Base-by-base conservation (phyloP, 2,113 vertebrate species). In the Myiozetetes cayanensis region DNA sequence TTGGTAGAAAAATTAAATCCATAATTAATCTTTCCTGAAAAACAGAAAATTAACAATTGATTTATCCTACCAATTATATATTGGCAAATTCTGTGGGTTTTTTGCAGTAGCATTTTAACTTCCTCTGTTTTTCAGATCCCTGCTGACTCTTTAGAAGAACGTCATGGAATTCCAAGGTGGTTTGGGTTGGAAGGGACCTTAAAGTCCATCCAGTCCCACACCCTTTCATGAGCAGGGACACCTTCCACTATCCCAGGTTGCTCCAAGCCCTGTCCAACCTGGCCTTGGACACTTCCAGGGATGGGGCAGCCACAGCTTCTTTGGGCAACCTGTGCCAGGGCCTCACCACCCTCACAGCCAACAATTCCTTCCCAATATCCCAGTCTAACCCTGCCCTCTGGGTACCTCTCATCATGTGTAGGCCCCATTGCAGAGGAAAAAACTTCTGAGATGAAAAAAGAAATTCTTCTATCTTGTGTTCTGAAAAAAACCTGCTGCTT, bases 331-430 rank as follows among this genome's bases (percentile, higher is more conserved):
- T 5, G 33, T 23, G 2, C 55, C 73, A 46, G 41, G 13, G 13
- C 9, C 72, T 75, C 43, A 14, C 19, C 55, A 30, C 25, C 33
- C 73, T 14, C 47, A 14, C 44, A 59, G 53, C 6, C 9, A 55
- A 19, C 5, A n/a, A 49, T 71, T 55, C 35, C 50, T 15, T 19
- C 30, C 75, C 49, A 49, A 1, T 2, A 12, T 31, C 43, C 62
- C 82, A n/a, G n/a, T 0, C n/a, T 1, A 3, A 1, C 10, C 27
- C 44, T 11, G 1, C 39, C 28, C 58, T 46, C 47, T 50, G 71
- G 61, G 14, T 8, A 3, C 24, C n/a, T 7, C 50, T 28, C 50
- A 35, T 65, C 7, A 1, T 35, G 22, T 15, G 58, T 43, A 66
- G 56, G 10, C 37, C 37, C 20, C n/a, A 2, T 1, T 17, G 50